Evolutionary conservation across 2,888 invertebrate genomes (phyloP).

Genomic region (Sphinx pinastri): DNA sequence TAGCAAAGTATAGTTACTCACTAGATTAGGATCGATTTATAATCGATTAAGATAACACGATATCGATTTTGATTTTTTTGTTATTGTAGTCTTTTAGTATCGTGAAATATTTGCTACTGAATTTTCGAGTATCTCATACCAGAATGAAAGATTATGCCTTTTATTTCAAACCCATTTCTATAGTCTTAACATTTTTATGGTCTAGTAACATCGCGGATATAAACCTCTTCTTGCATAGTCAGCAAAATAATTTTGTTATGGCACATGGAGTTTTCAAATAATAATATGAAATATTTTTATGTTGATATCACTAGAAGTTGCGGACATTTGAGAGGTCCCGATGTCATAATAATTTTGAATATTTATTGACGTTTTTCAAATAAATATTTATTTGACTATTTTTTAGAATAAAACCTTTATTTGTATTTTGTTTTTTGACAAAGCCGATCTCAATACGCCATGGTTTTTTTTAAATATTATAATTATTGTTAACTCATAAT

Average conservation of each 20-base stretch:
- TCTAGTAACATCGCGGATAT: not conserved
- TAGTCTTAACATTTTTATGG: not conserved
- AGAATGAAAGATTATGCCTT: too few relatives aligned
- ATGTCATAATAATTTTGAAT: too few relatives aligned
- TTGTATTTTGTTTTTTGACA: too few relatives aligned
- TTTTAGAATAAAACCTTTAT: too few relatives aligned
- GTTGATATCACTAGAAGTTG: too few relatives aligned
- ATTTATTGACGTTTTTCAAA: too few relatives aligned
- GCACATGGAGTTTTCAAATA: too few relatives aligned
- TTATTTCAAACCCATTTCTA: not conserved
- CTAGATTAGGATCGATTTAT: not conserved
- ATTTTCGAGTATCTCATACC: not conserved
- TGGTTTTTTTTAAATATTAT: too few relatives aligned
- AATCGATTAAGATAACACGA: conserved; percentile 1
- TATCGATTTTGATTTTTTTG: not conserved
- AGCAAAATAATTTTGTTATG: not conserved
- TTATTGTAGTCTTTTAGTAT: not conserved
- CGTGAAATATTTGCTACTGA: not conserved
- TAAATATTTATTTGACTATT: too few relatives aligned
- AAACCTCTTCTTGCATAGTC: not conserved
- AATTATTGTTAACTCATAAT: not conserved
- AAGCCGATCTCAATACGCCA: too few relatives aligned
- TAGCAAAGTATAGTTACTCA: not conserved
- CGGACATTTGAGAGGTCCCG: not conserved
- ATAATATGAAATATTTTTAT: not conserved